phyloP scores from a whole-genome alignment of 92 coral and sea anemone genomes.

The Muricea muricata region DNA sequence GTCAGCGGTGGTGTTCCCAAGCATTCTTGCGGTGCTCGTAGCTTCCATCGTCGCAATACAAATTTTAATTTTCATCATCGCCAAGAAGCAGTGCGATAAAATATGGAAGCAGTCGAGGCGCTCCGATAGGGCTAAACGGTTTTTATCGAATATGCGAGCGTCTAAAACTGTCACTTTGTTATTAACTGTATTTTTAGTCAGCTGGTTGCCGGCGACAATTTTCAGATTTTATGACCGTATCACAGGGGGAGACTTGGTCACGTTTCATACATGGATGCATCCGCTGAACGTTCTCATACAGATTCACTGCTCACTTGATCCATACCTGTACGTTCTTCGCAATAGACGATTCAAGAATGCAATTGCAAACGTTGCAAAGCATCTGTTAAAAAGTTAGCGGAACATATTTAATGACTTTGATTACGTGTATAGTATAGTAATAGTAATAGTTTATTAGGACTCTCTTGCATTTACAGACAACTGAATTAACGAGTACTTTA shows the following conservation, averaged over 20 bases:
- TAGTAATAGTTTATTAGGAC: too few relatives aligned
- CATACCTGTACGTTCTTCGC: constrained; percentile 24
- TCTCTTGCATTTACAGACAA: too few relatives aligned
- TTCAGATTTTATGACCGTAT: constrained; percentile 35
- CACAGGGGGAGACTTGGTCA: background rate
- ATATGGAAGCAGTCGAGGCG: background rate
- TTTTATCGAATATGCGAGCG: constrained; percentile 2
- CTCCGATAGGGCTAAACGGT: background rate
- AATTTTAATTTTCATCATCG: constrained; percentile 8
- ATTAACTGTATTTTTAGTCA: background rate
- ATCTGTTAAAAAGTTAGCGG: too few relatives aligned
- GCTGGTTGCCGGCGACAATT: constrained; percentile 31
- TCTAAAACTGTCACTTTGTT: constrained; percentile 5
- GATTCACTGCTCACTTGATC: constrained; percentile 32
- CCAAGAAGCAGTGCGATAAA: background rate
- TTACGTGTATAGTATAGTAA: background rate
- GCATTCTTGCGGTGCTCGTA: background rate
- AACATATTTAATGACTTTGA: background rate
- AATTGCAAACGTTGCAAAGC: background rate
- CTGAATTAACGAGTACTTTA: too few relatives aligned
- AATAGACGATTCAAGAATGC: background rate
- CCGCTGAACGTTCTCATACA: constrained; percentile 29
- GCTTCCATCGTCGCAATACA: background rate
- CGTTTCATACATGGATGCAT: constrained; percentile 24
- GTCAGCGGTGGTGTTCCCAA: constrained; percentile 29